Conservation (phyloP, 2,797 vertebrate genomes). For the Echeneis naucrates region DNA sequence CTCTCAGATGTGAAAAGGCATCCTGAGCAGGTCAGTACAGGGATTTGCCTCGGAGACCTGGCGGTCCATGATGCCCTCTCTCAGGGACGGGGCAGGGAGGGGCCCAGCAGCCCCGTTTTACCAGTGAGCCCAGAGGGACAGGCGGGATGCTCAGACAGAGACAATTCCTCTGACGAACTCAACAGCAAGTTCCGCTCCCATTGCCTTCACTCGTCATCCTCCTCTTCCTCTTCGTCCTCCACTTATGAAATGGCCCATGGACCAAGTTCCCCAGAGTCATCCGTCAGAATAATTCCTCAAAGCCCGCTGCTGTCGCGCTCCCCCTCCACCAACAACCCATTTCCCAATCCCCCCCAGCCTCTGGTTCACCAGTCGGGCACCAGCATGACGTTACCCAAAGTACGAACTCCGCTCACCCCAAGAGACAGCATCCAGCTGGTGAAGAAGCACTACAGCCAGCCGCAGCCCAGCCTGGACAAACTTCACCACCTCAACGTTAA, state of each 20-base stretch:
- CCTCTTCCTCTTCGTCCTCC: conserved; percentile 85
- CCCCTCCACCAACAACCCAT: conserved; percentile 79
- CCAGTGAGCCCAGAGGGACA: conserved; percentile 30
- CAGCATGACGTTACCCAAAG: conserved; percentile 94
- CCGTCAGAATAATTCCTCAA: conserved; percentile 68
- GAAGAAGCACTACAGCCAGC: conserved; percentile 94
- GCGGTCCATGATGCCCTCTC: conserved; percentile 48
- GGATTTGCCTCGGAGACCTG: conserved; percentile 56
- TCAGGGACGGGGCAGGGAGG: conserved; percentile 51
- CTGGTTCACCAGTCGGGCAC: conserved; percentile 77
- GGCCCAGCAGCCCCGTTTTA: conserved; percentile 34
- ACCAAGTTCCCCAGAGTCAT: conserved; percentile 53
- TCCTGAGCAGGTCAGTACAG: conserved; percentile 63
- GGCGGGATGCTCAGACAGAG: conserved; percentile 67
- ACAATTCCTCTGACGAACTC: conserved; percentile 83
- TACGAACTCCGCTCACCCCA: conserved; percentile 84
- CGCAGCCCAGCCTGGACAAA: conserved; percentile 84
- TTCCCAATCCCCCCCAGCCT: conserved; percentile 56
- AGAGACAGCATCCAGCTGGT: conserved; percentile 91
- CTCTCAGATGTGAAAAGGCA: conserved; percentile 76
- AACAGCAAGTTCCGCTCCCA: conserved; percentile 84
- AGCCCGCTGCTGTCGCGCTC: conserved; percentile 75
- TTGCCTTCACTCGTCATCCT: conserved; percentile 84
- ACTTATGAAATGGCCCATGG: conserved; percentile 79
- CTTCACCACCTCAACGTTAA: conserved; percentile 80